Base-by-base conservation (phyloP, 2,888 invertebrate genomes). In the Mechanitis mazaeus region DNA sequence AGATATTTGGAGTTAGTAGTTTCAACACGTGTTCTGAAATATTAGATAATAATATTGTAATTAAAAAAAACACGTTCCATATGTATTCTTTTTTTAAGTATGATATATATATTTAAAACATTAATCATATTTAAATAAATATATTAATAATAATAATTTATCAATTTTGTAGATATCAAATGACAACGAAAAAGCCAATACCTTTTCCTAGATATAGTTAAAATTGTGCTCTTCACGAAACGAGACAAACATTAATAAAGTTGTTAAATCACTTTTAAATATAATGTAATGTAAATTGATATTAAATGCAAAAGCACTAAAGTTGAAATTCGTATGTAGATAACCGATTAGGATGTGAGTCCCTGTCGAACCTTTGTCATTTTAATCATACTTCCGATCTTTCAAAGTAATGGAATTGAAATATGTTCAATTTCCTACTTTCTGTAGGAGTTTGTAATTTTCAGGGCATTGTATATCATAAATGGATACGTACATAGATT, bases 301-400 rank as follows among this genome's bases (percentile, higher is more conserved):
- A 71, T 78, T 71, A 72, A 81, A 77, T 69, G 72, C 66, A 54
- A 67, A 61, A 65, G 63, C 65, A 68, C 75, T 82, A 84, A 71
- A 75, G 85, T 81, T 69, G 70, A 79, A 77, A 83, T 77, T 86
- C 75, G 75, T 69, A 69, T 76, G 78, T 69, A 68, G 71, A 58
- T 64, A 67, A 64, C 58, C 69, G 66, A 72, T 75, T 73, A 72
- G 72, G 77, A 72, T 74, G 72, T 73, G 77, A 75, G 72, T 77
- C 81, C 80, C 84, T 85, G 87, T 87, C 87, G 86, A 87, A 88
- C 88, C 89, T 89, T 87, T 89, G 89, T 89, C 88, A 89, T 87
- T 87, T 82, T 87, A 87, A 88, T 88, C 88, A 80, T 76, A 80
- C 80, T 87, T 87, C 87, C 87, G 86, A 89, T 88, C 87, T 87